phyloP scores from a whole-genome alignment of 2,797 vertebrate species.

The Sebastes wilsoni region DNA sequence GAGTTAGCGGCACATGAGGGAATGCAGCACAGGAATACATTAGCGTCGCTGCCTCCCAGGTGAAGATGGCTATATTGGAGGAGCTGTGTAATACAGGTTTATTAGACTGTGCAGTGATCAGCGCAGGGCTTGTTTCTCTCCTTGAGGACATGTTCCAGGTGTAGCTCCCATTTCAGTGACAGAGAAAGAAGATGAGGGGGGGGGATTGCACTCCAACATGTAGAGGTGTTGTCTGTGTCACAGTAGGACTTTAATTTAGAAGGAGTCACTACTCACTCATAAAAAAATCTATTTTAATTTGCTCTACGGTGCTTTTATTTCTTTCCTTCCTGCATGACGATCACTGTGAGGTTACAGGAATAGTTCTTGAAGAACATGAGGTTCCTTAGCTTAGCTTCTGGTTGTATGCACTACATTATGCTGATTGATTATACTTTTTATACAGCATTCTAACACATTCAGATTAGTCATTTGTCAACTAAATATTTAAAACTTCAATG shows the following conservation, averaged over 20 bases:
- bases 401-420: neutral
- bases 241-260: conserved; percentile 15
- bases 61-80: conserved; percentile 66
- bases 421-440: conserved; percentile 11
- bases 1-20: conserved; percentile 64
- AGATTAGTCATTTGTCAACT: neutral
- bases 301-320: neutral
- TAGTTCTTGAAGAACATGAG: neutral
- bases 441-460: neutral
- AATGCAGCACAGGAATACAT: conserved; percentile 68
- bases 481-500: neutral
- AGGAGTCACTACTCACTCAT: neutral
- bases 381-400: neutral
- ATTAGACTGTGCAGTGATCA: conserved; percentile 71
- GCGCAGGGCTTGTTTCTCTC: conserved; percentile 54
- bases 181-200: conserved; percentile 21
- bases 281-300: conserved; percentile 18
- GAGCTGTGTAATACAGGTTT: conserved; percentile 73
- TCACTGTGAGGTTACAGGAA: conserved; percentile 4
- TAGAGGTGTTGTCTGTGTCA: conserved; percentile 13
- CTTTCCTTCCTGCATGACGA: neutral
- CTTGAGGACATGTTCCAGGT: conserved; percentile 66
- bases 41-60: conserved; percentile 64
- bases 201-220: conserved; percentile 12
- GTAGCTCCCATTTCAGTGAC: conserved; percentile 50